Evolutionary conservation across 1,140 invertebrate species (phyloP).

Genomic region (Aplysia californica): DNA sequence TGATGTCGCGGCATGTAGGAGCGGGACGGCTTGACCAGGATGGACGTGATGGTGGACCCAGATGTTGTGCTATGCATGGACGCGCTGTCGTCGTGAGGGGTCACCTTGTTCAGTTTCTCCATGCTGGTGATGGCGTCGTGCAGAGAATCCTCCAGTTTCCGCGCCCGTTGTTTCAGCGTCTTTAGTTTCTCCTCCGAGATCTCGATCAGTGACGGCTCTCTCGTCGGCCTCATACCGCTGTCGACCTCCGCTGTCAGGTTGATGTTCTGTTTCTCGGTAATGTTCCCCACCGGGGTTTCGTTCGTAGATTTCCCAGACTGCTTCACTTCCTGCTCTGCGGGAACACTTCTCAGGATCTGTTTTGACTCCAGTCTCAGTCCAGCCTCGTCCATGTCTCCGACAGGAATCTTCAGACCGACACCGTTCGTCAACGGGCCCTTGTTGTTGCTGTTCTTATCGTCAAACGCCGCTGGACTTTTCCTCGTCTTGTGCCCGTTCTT

Average conservation of each 20-base stretch:
- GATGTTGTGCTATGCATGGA: slow-evolving; percentile 15
- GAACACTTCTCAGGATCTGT: background rate
- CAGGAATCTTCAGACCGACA: background rate
- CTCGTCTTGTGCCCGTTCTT: background rate
- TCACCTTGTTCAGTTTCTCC: slow-evolving; percentile 35
- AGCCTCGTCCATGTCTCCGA: background rate
- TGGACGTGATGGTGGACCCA: slow-evolving; percentile 16
- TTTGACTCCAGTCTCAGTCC: background rate
- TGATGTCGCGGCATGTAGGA: no score
- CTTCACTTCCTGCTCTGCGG: background rate
- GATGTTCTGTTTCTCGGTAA: slow-evolving; percentile 1
- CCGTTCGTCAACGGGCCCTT: background rate
- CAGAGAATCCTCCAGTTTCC: slow-evolving; percentile 55
- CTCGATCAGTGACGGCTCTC: slow-evolving; percentile 38
- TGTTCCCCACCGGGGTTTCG: background rate
- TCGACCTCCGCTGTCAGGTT: slow-evolving; percentile 19
- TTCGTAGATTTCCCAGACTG: background rate
- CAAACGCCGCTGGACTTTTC: background rate
- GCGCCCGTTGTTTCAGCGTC: slow-evolving; percentile 49
- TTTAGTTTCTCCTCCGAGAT: slow-evolving; percentile 53
- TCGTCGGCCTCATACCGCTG: slow-evolving; percentile 1
- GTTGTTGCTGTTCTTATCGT: background rate
- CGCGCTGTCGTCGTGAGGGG: no score
- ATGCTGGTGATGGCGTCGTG: slow-evolving; percentile 55
- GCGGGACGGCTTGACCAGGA: slow-evolving; percentile 29